Conservation (phyloP, 2,113 vertebrate genomes). For the Scortum barcoo region DNA sequence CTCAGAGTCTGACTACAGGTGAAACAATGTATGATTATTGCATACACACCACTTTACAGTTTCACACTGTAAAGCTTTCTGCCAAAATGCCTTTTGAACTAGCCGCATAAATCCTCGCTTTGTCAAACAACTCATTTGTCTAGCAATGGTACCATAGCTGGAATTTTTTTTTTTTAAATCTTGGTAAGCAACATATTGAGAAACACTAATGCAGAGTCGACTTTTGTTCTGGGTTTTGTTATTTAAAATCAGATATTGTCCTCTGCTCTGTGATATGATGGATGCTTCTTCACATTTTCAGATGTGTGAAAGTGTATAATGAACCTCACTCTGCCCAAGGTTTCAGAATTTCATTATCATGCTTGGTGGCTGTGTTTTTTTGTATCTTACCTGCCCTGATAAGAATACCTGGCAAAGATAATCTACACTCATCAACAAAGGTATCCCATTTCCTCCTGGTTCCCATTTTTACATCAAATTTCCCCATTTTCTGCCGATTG, state of each 20-base stretch:
- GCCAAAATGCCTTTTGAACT: neutral
- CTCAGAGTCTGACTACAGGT: neutral
- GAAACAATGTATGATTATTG: neutral
- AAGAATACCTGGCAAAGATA: neutral
- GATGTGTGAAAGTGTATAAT: neutral
- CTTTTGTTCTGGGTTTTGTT: neutral
- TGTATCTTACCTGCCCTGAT: neutral
- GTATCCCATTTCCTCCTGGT: neutral
- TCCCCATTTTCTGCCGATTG: conserved; percentile 1
- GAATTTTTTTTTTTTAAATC: neutral
- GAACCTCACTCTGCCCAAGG: neutral
- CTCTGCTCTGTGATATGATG: conserved; percentile 1
- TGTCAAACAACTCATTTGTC: neutral
- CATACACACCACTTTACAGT: neutral
- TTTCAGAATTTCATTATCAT: conserved; percentile 15
- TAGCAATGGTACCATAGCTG: neutral
- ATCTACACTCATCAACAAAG: neutral
- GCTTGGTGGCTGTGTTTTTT: neutral
- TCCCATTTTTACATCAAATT: conserved; percentile 5
- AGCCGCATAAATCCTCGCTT: neutral
- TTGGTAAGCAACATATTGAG: neutral
- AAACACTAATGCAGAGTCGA: neutral
- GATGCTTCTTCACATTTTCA: neutral
- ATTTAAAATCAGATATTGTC: conserved; percentile 16
- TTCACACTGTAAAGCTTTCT: neutral